Evolutionary conservation across 2,888 invertebrate species (phyloP).

Genomic region (Erynnis tages): DNA sequence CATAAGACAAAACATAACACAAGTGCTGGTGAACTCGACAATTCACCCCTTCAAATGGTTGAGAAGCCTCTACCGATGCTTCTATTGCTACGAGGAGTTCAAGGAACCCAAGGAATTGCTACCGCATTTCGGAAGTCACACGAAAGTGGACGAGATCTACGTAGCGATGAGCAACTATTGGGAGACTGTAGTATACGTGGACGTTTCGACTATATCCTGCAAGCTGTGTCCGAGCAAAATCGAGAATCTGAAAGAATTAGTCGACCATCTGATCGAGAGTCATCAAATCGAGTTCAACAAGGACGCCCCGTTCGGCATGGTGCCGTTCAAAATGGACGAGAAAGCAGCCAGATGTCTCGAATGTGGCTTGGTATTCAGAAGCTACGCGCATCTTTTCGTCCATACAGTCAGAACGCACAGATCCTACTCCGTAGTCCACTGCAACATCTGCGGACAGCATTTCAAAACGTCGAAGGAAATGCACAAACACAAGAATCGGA

Average conservation of each 20-base stretch:
- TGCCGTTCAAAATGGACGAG: slow-evolving; percentile 42
- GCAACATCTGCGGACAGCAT: slow-evolving; percentile 46
- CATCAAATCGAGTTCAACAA: slow-evolving; percentile 41
- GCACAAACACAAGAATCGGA: slow-evolving; percentile 40
- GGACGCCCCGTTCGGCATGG: slow-evolving; percentile 35
- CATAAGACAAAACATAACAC: slow-evolving; percentile 44
- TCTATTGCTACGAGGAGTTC: slow-evolving; percentile 48
- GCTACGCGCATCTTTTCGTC: slow-evolving; percentile 41
- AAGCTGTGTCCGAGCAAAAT: slow-evolving; percentile 38
- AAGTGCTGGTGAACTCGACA: slow-evolving; percentile 44
- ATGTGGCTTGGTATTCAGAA: slow-evolving; percentile 39
- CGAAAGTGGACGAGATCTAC: slow-evolving; percentile 35
- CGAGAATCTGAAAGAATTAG: slow-evolving; percentile 37
- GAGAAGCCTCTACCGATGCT: slow-evolving; percentile 45
- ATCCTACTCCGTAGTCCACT: slow-evolving; percentile 36
- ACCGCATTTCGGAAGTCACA: slow-evolving; percentile 39
- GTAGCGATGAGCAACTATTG: slow-evolving; percentile 40
- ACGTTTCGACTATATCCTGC: slow-evolving; percentile 43
- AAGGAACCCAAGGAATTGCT: slow-evolving; percentile 41
- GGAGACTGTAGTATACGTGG: slow-evolving; percentile 43
- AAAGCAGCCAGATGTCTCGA: slow-evolving; percentile 41
- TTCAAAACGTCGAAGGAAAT: slow-evolving; percentile 39
- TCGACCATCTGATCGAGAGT: slow-evolving; percentile 41
- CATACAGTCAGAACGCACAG: slow-evolving; percentile 45
- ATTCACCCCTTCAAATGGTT: slow-evolving; percentile 49